Evolutionary conservation across 1,140 invertebrate genomes (phyloP).

Genomic region (Acromyrmex heyeri): DNA sequence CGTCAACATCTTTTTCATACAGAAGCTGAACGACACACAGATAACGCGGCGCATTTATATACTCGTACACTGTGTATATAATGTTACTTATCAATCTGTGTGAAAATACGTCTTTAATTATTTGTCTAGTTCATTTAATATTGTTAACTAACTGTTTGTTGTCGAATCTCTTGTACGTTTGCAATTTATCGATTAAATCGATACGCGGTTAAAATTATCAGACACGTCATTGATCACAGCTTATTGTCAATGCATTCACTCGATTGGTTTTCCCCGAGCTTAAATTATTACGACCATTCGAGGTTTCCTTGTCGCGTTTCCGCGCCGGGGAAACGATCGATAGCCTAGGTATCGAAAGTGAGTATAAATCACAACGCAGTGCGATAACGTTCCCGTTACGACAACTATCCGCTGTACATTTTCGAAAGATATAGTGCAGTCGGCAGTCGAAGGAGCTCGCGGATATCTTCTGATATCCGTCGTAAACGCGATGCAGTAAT

Average conservation of each 20-base stretch:
- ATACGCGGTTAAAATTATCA: background rate
- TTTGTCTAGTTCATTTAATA: background rate
- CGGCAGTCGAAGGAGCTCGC: conserved; percentile 31
- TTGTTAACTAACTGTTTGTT: background rate
- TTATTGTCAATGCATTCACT: conserved; percentile 31
- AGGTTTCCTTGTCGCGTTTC: conserved; percentile 42
- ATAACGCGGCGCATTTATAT: background rate
- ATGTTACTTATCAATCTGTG: background rate
- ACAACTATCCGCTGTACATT: conserved; percentile 30
- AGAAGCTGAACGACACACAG: background rate
- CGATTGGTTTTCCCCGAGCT: conserved; percentile 25
- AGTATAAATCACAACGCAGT: conserved; percentile 44
- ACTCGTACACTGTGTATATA: too few species aligned
- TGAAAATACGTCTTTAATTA: background rate
- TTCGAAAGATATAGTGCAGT: conserved; percentile 18
- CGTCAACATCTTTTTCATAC: background rate
- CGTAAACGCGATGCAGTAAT: conserved; percentile 46
- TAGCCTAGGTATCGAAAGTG: conserved; percentile 49
- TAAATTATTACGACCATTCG: conserved; percentile 47
- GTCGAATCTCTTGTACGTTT: background rate
- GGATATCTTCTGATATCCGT: conserved; percentile 36
- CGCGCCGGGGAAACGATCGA: conserved; percentile 32
- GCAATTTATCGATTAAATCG: background rate
- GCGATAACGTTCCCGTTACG: conserved; percentile 40
- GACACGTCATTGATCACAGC: conserved; percentile 22